Conservation (phyloP, 2,113 vertebrate species). For the Eurypyga helias region DNA sequence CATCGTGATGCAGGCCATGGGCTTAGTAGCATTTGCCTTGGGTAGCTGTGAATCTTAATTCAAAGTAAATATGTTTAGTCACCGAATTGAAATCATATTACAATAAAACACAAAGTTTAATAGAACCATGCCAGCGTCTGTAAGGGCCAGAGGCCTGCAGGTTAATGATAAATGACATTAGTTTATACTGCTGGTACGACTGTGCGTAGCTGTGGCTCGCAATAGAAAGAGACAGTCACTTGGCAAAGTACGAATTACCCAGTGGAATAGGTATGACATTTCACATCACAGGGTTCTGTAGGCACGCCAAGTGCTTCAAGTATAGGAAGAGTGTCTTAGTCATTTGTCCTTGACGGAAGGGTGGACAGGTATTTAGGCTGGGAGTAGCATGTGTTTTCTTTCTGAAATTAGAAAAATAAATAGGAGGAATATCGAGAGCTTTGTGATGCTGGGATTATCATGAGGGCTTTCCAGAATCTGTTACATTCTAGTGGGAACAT, state of each 20-base stretch:
- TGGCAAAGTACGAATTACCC: neutral
- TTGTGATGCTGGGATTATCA: neutral
- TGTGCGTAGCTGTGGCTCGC: neutral
- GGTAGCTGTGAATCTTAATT: slow-evolving; percentile 49
- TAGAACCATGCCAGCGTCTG: slow-evolving; percentile 19
- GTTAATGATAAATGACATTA: slow-evolving; percentile 42
- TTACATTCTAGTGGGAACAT: neutral
- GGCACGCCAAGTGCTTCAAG: neutral
- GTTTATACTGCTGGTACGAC: neutral
- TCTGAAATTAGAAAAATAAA: neutral
- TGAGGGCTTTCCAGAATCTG: neutral
- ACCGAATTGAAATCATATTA: slow-evolving; percentile 41
- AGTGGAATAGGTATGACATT: neutral
- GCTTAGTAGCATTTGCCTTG: slow-evolving; percentile 21
- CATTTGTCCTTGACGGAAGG: neutral
- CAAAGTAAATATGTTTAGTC: slow-evolving; percentile 40
- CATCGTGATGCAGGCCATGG: slow-evolving; percentile 9
- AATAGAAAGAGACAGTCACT: neutral
- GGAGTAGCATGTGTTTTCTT: neutral
- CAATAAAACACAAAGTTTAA: slow-evolving; percentile 51
- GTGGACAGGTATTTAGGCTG: neutral
- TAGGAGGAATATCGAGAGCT: neutral
- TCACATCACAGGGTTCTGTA: neutral
- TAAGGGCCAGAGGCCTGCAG: slow-evolving; percentile 38
- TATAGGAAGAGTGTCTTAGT: neutral